Base-by-base conservation (phyloP, 2,888 invertebrate species). In the Macaria notata region DNA sequence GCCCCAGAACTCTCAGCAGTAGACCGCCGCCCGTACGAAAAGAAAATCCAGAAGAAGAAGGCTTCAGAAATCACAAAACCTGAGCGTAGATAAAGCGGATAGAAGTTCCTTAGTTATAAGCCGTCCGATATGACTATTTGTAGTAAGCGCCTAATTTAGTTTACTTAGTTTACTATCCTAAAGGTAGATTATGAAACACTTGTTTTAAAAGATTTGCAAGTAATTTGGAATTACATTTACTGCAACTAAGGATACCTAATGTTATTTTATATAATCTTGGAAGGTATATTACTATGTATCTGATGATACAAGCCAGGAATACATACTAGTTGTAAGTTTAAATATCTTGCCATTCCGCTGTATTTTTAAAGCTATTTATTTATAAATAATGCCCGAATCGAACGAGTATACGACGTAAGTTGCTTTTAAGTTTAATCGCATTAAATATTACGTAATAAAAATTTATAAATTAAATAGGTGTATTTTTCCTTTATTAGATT, bases 1-100 rank as follows among this genome's bases (percentile, higher is more conserved):
- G 9, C 41, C 4, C 8, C 56, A 19, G 78, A 78, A n/a, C 73
- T 77, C 3, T 46, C 53, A 8, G 69, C 65, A 5, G 72, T 83
- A 44, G 85, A 86, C 67, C 76, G 59, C 45, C 84, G 81, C 41
- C 81, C 85, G 0, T 88, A 84, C 56, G 88, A 86, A 57, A 88
- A 88, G 75, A 86, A 85, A 64, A 9, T 76, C 46, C 66, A 88
- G 66, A 88, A 88, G 73, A 88, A 89, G 71, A 82, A 73, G 3
- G 77, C 58, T 57, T 70, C 74, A 9, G 86, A 86, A 46, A 73
- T 86, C 36, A 48, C 59, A 2, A 75, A 79, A 52, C 84, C 87
- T 46, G 87, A 87, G 69, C 85, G 86, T 70, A 85, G 85, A 82
- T 88, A 86, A 36, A 36, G 7, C 33, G 2, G 19, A 19, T 36